Evolutionary conservation across 1,140 invertebrate species (phyloP).

Genomic region (Cydia strobilella): DNA sequence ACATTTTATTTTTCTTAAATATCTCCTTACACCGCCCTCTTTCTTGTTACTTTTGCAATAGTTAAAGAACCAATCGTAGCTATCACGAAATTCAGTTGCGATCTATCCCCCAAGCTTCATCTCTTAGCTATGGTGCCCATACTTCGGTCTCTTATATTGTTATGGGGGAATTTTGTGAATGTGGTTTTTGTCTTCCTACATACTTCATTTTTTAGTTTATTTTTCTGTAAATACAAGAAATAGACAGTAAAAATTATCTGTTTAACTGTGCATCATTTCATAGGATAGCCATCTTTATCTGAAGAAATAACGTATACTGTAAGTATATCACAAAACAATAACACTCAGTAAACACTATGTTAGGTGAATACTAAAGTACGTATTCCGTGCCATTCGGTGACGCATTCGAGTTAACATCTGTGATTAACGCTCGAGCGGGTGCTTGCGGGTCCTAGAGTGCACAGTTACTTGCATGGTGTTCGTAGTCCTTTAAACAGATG

Average conservation of each 20-base stretch:
- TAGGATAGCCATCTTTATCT: slow-evolving; percentile 83
- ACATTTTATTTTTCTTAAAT: slow-evolving; percentile 41
- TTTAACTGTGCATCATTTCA: slow-evolving; percentile 84
- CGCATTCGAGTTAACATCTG: slow-evolving; percentile 61
- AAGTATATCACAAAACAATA: slow-evolving; percentile 82
- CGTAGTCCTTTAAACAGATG: slow-evolving; percentile 67
- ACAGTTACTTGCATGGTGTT: slow-evolving; percentile 73
- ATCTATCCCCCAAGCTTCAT: slow-evolving; percentile 33
- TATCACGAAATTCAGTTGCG: slow-evolving; percentile 23
- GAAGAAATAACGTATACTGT: slow-evolving; percentile 82
- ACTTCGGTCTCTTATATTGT: slow-evolving; percentile 17
- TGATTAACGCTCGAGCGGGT: slow-evolving; percentile 61
- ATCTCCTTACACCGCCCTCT: slow-evolving; percentile 37
- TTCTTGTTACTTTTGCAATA: slow-evolving; percentile 16
- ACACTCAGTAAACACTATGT: slow-evolving; percentile 78
- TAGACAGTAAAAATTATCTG: slow-evolving; percentile 83
- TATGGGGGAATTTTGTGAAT: slow-evolving; percentile 35
- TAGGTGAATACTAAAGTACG: slow-evolving; percentile 73
- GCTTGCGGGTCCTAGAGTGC: slow-evolving; percentile 55
- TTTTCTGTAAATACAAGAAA: slow-evolving; percentile 78
- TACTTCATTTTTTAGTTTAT: slow-evolving; percentile 56
- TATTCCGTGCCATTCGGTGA: slow-evolving; percentile 58
- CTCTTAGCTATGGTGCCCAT: slow-evolving; percentile 23
- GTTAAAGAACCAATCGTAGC: slow-evolving; percentile 21
- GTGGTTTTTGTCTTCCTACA: slow-evolving; percentile 46